These are phyloP conservation scores for Megathymus violae DNA, from an alignment of 1,140 invertebrate genomes.

Conservation along the genomic window DNA sequence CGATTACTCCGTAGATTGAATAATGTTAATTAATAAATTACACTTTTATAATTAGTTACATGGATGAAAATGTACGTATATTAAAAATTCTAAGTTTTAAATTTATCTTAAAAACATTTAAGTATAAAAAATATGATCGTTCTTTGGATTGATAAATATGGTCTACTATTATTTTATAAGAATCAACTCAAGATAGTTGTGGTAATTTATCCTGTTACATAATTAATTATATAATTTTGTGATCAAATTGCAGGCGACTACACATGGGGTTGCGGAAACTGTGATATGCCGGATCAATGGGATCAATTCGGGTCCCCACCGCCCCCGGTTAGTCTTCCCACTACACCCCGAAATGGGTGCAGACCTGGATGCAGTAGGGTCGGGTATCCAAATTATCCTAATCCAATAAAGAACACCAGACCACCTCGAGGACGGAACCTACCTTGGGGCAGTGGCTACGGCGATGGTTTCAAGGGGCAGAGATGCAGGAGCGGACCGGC, in stretches of 20 bases:
- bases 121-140: too few relatives aligned
- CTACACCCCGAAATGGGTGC: slow-evolving; percentile 64
- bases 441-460: slow-evolving; percentile 63
- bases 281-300: slow-evolving; percentile 63
- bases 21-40: slow-evolving; percentile 9
- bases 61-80: slow-evolving; percentile 14
- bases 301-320: slow-evolving; percentile 48
- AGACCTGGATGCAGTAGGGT: slow-evolving; percentile 59
- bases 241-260: slow-evolving; percentile 57
- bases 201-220: too few relatives aligned
- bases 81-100: too few relatives aligned
- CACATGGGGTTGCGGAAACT: slow-evolving; percentile 62
- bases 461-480: slow-evolving; percentile 65
- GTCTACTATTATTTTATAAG: too few relatives aligned
- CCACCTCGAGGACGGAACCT: slow-evolving; percentile 57
- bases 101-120: too few relatives aligned
- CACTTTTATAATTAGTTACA: background rate
- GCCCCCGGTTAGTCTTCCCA: slow-evolving; percentile 55
- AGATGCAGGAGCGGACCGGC: slow-evolving; percentile 62
- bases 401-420: slow-evolving; percentile 34
- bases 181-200: too few relatives aligned
- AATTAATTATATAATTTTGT: too few relatives aligned
- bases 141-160: too few relatives aligned
- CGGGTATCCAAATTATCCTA: slow-evolving; percentile 53
- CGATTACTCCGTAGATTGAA: too few relatives aligned